A percentile compares a stretch with the other conserved stretches of the same genome.
These are phyloP conservation scores for Theonella swinhoei DNA, from an alignment of 37 sponge, comb jelly and placozoan genomes.

Conservation along the genomic window DNA sequence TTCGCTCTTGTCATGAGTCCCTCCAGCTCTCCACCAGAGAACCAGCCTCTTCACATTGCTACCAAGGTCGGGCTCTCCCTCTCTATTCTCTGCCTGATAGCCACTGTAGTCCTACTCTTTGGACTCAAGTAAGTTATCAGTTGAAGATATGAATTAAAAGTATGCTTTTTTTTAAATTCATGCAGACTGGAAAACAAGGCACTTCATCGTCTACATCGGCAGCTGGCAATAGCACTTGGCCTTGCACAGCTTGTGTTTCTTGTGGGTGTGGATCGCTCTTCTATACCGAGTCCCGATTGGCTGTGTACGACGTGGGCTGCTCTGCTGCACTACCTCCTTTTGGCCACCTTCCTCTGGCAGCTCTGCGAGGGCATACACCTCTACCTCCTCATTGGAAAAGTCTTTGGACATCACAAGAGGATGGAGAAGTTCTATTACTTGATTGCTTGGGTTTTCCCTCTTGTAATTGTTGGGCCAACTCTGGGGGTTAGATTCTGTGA, in stretches of 20 bases:
- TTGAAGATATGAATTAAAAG: background rate
- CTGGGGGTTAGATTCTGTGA: constrained; percentile 73
- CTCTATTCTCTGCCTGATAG: constrained; percentile 63
- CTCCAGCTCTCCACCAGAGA: constrained; percentile 21
- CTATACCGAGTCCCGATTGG: constrained; percentile 60
- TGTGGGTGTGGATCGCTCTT: constrained; percentile 70
- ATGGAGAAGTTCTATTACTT: constrained; percentile 49
- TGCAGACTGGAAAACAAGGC: background rate
- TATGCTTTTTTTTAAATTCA: background rate
- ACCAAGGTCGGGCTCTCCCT: constrained; percentile 68
- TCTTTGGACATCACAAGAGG: constrained; percentile 55
- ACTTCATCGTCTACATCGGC: constrained; percentile 63
- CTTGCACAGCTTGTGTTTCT: constrained; percentile 75
- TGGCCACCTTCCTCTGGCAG: constrained; percentile 79
- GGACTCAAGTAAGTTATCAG: constrained; percentile 44
- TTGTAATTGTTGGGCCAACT: constrained; percentile 64
- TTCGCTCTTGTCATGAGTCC: constrained; percentile 83
- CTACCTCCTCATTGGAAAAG: constrained; percentile 55
- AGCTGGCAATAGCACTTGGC: constrained; percentile 73
- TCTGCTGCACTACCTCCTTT: constrained; percentile 71
- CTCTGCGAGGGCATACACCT: constrained; percentile 76
- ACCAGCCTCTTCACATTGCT: constrained; percentile 38
- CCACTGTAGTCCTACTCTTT: constrained; percentile 58
- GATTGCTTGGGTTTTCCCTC: constrained; percentile 62
- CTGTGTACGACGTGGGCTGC: constrained; percentile 66